phyloP scores from a whole-genome alignment of 1,140 invertebrate species.

The Anthonomus grandis region DNA sequence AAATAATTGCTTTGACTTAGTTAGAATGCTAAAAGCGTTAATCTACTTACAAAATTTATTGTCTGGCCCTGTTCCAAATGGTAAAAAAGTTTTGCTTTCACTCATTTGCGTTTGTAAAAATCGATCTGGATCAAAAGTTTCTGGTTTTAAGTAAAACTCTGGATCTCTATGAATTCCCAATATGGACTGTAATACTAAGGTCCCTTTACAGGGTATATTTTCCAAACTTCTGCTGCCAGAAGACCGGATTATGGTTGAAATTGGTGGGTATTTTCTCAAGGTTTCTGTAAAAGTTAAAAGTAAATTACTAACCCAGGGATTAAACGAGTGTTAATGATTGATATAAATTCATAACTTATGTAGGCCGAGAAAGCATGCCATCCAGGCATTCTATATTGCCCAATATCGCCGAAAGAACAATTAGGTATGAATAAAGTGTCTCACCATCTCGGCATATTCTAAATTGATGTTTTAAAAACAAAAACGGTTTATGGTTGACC shows the following conservation, averaged over 20 bases:
- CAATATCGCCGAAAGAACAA: too few relatives aligned
- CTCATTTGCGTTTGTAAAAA: slow-evolving; percentile 33
- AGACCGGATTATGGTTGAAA: slow-evolving; percentile 17
- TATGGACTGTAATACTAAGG: slow-evolving; percentile 48
- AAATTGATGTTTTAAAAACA: too few relatives aligned
- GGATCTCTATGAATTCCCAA: slow-evolving; percentile 60
- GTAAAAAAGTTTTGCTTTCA: slow-evolving; percentile 22
- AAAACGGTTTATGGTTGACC: too few relatives aligned
- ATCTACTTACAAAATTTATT: slow-evolving; percentile 15
- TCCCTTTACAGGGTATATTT: slow-evolving; percentile 34
- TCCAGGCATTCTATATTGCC: too few relatives aligned
- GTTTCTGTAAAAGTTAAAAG: slow-evolving; percentile 37
- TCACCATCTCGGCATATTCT: too few relatives aligned
- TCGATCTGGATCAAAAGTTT: slow-evolving; percentile 39
- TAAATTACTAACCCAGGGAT: too few relatives aligned
- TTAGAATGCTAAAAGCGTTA: background rate
- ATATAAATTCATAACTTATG: too few relatives aligned
- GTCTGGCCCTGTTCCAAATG: slow-evolving; percentile 18
- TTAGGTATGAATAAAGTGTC: too few relatives aligned
- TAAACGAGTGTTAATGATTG: too few relatives aligned
- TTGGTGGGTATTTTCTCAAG: slow-evolving; percentile 29
- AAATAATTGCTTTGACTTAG: background rate
- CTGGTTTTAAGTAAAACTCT: slow-evolving; percentile 40
- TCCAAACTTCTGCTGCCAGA: background rate
- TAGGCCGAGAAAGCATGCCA: too few relatives aligned